These are phyloP conservation scores for Thumatha senex DNA, from an alignment of 2,888 invertebrate species.

Conservation along the genomic window DNA sequence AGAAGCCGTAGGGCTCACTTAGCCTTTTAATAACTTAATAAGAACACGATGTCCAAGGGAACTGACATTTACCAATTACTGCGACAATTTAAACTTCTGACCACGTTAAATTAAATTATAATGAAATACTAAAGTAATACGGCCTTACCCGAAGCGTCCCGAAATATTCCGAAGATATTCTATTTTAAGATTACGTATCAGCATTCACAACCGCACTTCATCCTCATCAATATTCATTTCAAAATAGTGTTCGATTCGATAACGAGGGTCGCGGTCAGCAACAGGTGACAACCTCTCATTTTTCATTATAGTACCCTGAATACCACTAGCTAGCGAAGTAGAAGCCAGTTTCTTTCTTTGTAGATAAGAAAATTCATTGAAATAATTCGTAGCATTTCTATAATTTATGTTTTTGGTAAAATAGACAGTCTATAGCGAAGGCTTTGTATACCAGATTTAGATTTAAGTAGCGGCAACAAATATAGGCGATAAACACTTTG, in stretches of 20 bases:
- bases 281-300: constrained; percentile 54
- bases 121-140: constrained; percentile 17
- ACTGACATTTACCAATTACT: neutral
- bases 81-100: constrained; percentile 9
- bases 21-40: too few species aligned
- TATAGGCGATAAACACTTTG: too few species aligned
- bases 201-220: constrained; percentile 23
- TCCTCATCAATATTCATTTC: constrained; percentile 48
- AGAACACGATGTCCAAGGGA: too few species aligned
- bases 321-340: constrained; percentile 6
- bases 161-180: constrained; percentile 9
- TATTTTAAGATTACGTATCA: constrained; percentile 15
- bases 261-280: constrained; percentile 39
- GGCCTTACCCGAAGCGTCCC: constrained; percentile 14
- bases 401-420: neutral
- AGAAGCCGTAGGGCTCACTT: too few species aligned
- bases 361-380: too few species aligned
- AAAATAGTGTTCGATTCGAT: constrained; percentile 31
- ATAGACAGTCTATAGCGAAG: neutral
- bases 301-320: constrained; percentile 32
- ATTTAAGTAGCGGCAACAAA: too few species aligned
- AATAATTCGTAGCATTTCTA: too few species aligned
- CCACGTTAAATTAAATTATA: constrained; percentile 12
- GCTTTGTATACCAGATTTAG: too few species aligned
- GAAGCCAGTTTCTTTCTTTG: neutral